phyloP scores from a whole-genome alignment of 2,113 vertebrate species.

The Coreoperca whiteheadi region DNA sequence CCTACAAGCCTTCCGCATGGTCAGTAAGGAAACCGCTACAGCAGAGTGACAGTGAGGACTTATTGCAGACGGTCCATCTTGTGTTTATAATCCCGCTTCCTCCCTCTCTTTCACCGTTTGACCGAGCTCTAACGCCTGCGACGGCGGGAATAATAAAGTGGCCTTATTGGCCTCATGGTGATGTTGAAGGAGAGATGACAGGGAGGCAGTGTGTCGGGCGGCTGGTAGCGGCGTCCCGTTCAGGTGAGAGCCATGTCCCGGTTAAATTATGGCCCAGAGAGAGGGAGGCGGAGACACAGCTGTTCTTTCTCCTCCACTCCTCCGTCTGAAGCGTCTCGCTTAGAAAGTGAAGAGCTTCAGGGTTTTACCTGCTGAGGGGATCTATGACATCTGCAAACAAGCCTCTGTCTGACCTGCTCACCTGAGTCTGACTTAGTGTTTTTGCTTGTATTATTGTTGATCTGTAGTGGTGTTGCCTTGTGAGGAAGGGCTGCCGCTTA shows the following conservation, averaged over 20 bases:
- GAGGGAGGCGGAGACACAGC: slow-evolving; percentile 2
- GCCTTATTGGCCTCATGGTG: not conserved
- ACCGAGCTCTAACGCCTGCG: not conserved
- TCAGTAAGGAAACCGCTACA: not conserved
- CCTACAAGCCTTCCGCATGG: not conserved
- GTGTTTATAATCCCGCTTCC: not conserved
- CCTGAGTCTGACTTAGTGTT: no score
- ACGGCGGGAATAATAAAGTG: not conserved
- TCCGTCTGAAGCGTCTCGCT: not conserved
- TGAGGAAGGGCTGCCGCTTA: not conserved
- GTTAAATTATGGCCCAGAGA: slow-evolving; percentile 30
- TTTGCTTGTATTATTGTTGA: not conserved
- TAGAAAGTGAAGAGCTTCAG: not conserved
- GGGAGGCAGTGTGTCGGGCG: slow-evolving; percentile 13
- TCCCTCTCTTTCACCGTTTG: not conserved
- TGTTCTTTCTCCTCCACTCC: not conserved
- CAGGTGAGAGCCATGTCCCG: slow-evolving; percentile 23
- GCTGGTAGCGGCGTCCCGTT: slow-evolving; percentile 40
- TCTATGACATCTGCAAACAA: no score
- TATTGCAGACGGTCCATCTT: not conserved
- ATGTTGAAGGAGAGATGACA: slow-evolving; percentile 1
- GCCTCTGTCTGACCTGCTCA: no score
- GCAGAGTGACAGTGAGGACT: not conserved
- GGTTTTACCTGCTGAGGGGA: no score
- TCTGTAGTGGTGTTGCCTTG: not conserved